Evolutionary conservation across 2,888 invertebrate genomes (phyloP), one percentile per base, ranked within the genome.

Genomic region (Sphaerophoria rueppellii): DNA sequence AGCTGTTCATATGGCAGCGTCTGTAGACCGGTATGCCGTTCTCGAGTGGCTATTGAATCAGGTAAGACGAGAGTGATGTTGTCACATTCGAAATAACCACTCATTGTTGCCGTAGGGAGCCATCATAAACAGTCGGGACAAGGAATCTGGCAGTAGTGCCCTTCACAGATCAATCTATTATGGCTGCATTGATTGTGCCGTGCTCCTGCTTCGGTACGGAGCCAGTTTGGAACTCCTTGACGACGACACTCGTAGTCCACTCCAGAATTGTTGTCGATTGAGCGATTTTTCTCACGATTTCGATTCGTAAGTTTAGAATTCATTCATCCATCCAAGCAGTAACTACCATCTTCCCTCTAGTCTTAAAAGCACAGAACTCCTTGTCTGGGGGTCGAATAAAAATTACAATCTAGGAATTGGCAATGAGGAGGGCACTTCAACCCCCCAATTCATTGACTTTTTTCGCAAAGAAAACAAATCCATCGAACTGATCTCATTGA

Each of bases 381-480:
- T 96, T 87, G 95, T 95, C 0, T 98, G 97, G 97, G 98, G 98
- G 9, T 94, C 94, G 48, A 98, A 98, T 91, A 94, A 94, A 52
- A 98, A 97, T 91, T 96, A 96, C 90, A 96, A 96, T 4, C 93
- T 97, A 7, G 98, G 97, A 0, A 94, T 95, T 35, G 94, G 94
- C 70, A 93, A 94, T 60, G 94, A 95, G 88, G 94, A 95, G 88
- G 93, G 93, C 11, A 92, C 94, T 57, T 91, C 92, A 69, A 88
- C 92, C 6, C 96, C 96, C 0, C 96, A 96, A 88, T 89, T 94
- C 37, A 91, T 96, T 54, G 94, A 95, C 63, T 93, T 93, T 76
- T 96, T 96, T 89, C 94, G 94, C 70, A 94, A 94, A 80, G 92
- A 92, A 9, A 93, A 93, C 79, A 92, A 94, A 43, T 93, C 92